Evolutionary conservation across 2,888 invertebrate genomes (phyloP), one percentile per base, ranked within the genome.

Genomic region (Elysia crispata): DNA sequence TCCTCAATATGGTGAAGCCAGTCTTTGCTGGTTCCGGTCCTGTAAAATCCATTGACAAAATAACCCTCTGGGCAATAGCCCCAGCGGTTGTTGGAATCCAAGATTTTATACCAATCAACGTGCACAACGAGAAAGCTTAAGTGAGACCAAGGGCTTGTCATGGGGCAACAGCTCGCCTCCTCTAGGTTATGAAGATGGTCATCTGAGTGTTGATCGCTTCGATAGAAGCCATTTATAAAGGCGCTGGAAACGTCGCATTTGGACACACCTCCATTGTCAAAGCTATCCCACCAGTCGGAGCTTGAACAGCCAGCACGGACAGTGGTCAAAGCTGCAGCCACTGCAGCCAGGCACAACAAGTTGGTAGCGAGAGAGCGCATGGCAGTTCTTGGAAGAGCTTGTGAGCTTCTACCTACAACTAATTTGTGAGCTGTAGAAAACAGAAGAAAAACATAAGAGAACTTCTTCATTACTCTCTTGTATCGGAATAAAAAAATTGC

Each of bases 31-130:
- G 3, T 30, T 6, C 15, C 66, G 41, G 3, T 41, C 1, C 66
- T 1, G 13, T 23, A 66, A 8, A 66, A 6, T 3, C 66, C 66
- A 6, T 25, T 23, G 23, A 66, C 13, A 18, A 66, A 66, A 25
- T 6, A 25, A 3, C 66, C 66, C 18, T 18, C 23, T 25, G 66
- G 66, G 15, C 66, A 66, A 3, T 18, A 6, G 6, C 30, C 20
- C 66, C 66, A 66, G 18, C 66, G 60, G 60, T 60, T 60, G 60
- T 60, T 60, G 60, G 60, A 20, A 15, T 60, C 60, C 8, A 60
- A 15, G 23, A 20, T 60, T 23, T 60, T 3, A 3, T 6, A 23
- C 60, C 60, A 60, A 18, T 60, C 60, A 18, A 18, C 60, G 60
- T 60, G 23, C 3, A 23, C 20, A 18, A 60, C 60, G 8, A 23